Evolutionary conservation across 2,113 vertebrate genomes (phyloP).

Genomic region (Muscicapa adusta): DNA sequence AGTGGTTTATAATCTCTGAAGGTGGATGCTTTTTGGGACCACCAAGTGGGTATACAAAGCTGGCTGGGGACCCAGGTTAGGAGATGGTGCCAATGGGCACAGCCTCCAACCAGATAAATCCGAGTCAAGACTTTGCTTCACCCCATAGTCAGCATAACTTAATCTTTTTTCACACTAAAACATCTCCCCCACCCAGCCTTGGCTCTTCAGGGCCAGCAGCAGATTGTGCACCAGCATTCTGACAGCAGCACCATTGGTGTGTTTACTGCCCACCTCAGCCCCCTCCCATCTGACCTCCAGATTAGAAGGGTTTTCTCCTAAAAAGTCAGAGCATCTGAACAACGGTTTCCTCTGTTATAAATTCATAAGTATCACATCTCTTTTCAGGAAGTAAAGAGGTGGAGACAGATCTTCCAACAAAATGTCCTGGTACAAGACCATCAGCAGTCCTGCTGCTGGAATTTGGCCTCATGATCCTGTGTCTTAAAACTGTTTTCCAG

Average conservation of each 20-base stretch:
- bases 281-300: not conserved
- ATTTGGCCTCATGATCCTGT: not conserved
- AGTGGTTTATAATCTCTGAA: not conserved
- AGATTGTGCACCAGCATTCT: not conserved
- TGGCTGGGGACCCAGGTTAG: not conserved
- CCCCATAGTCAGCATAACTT: not conserved
- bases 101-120: not conserved
- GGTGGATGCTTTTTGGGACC: not conserved
- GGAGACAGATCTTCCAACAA: not conserved
- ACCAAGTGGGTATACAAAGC: fast-evolving
- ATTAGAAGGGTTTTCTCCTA: not conserved
- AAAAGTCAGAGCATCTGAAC: not conserved
- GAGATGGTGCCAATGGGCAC: not conserved
- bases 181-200: not conserved
- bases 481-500: not conserved
- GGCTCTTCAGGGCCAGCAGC: not conserved
- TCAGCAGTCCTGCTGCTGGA: not conserved
- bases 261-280: not conserved
- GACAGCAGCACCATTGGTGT: not conserved
- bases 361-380: not conserved
- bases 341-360: not conserved
- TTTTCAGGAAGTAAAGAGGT: not conserved
- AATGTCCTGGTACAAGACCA: not conserved
- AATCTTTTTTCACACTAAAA: not conserved
- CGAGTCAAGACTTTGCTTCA: not conserved